Evolutionary conservation across 2,888 invertebrate species (phyloP).

Genomic region (Cylloceria caligata): DNA sequence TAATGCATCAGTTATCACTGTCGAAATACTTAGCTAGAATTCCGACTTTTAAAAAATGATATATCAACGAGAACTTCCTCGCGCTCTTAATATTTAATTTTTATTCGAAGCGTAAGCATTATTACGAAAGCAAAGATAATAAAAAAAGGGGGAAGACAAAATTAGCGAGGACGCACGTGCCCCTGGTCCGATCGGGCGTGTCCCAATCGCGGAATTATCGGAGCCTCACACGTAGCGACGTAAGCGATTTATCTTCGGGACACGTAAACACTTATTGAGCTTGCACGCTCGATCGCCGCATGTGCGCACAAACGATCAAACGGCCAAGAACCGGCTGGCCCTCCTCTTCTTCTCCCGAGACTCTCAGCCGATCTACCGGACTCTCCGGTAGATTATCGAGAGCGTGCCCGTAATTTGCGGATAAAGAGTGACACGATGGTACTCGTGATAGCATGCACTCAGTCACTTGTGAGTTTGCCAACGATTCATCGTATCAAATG

Average conservation of each 20-base stretch:
- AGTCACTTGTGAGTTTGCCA: conserved; percentile 28
- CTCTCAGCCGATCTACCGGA: conserved; percentile 46
- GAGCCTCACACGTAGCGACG: conserved; percentile 79
- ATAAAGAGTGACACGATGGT: conserved; percentile 61
- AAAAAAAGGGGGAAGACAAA: conserved; percentile 23
- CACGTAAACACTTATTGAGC: conserved; percentile 82
- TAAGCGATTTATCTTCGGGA: conserved; percentile 80
- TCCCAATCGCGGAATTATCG: conserved; percentile 68
- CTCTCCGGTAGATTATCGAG: conserved; percentile 56
- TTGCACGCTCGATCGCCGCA: conserved; percentile 72
- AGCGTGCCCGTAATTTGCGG: conserved; percentile 61
- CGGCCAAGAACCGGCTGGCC: conserved; percentile 53
- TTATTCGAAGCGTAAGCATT: not conserved
- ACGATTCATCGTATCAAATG: conserved; percentile 39
- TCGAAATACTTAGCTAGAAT: not conserved
- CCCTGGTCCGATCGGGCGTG: conserved; percentile 44
- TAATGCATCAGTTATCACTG: not conserved
- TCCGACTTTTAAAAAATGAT: not conserved
- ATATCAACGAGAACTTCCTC: not conserved
- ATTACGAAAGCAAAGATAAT: conserved; percentile 31
- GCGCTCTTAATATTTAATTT: not conserved
- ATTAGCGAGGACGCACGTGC: conserved; percentile 50
- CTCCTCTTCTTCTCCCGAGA: conserved; percentile 38
- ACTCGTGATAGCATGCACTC: conserved; percentile 39
- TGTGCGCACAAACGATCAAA: conserved; percentile 66